Conservation (phyloP, 2,797 vertebrate species). For the Liparis tanakae region DNA sequence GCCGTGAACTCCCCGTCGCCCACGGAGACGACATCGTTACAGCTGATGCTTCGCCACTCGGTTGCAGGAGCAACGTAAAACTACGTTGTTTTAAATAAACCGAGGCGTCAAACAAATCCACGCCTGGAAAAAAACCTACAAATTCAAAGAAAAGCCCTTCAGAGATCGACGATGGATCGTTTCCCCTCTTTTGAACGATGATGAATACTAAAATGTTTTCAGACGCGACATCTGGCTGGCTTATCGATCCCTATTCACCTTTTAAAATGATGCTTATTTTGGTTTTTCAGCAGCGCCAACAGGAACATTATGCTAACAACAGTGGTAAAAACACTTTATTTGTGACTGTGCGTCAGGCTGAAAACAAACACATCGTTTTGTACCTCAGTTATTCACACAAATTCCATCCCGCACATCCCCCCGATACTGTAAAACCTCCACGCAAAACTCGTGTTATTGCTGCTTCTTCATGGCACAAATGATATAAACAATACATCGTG, state of each 20-base stretch:
- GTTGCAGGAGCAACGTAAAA: constrained; percentile 54
- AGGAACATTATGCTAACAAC: constrained; percentile 43
- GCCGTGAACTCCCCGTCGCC: constrained; percentile 40
- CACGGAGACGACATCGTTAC: constrained; percentile 40
- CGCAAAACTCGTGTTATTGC: constrained; percentile 84
- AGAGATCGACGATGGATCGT: constrained; percentile 10
- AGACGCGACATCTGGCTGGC: constrained; percentile 42
- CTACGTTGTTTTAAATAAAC: constrained; percentile 4
- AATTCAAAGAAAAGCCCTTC: constrained; percentile 41
- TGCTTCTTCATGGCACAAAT: constrained; percentile 90
- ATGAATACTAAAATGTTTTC: constrained; percentile 60
- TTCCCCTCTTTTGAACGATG: constrained; percentile 44
- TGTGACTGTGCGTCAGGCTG: constrained; percentile 4
- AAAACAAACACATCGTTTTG: constrained; percentile 15
- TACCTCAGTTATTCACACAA: constrained; percentile 40
- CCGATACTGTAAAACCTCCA: constrained; percentile 58
- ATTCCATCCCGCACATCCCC: constrained; percentile 28
- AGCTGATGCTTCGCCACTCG: too few species aligned
- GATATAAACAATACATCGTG: constrained; percentile 80
- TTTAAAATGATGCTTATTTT: constrained; percentile 32
- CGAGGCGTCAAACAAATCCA: constrained; percentile 16
- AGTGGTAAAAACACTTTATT: constrained; percentile 49
- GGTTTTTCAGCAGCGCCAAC: constrained; percentile 57
- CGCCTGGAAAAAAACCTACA: background rate
- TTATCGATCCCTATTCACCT: constrained; percentile 42